Conservation (phyloP, 1,140 invertebrate species). For the Arion vulgaris region DNA sequence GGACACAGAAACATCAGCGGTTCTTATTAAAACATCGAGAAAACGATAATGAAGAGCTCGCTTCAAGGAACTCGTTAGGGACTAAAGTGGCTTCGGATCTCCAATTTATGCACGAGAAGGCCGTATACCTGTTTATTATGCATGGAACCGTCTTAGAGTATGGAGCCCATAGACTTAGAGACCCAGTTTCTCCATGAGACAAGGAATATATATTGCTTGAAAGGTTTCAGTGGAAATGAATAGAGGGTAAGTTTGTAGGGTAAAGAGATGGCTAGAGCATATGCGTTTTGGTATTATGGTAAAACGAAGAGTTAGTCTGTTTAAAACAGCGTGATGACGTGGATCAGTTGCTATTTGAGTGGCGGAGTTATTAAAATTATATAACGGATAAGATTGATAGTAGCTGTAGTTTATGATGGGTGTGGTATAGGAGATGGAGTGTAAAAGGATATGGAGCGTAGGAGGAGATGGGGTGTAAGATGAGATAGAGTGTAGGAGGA, state of each 20-base stretch:
- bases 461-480: too few species aligned
- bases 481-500: too few species aligned
- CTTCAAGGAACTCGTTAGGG: neutral
- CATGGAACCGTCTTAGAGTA: neutral
- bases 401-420: too few species aligned
- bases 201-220: slow-evolving; percentile 2
- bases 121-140: neutral
- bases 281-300: neutral
- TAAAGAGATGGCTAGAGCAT: neutral
- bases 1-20: neutral
- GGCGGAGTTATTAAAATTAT: too few species aligned
- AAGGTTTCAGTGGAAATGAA: neutral
- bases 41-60: neutral
- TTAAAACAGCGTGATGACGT: neutral
- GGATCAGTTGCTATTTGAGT: too few species aligned
- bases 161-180: neutral
- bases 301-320: neutral
- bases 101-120: slow-evolving; percentile 2
- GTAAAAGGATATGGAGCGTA: too few species aligned
- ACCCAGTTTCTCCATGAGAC: neutral
- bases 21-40: neutral
- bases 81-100: neutral
- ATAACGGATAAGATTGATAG: too few species aligned
- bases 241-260: neutral
- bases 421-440: too few species aligned